These are phyloP conservation scores for Pituophis catenifer DNA, from an alignment of 2,113 vertebrate genomes.

Conservation along the genomic window DNA sequence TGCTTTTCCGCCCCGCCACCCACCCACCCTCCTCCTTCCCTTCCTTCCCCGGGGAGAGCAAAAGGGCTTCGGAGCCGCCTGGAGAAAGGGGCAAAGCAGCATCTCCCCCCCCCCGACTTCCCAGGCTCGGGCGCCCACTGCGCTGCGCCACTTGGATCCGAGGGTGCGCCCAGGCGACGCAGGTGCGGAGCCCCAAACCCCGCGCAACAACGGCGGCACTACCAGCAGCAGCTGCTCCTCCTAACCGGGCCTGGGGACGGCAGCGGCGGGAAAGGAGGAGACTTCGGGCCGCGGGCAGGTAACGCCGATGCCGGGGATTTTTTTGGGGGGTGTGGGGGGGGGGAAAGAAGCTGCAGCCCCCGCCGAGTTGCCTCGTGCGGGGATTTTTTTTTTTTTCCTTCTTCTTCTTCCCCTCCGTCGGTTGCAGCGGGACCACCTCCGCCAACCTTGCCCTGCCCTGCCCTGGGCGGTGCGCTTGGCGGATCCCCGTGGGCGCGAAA, in stretches of 20 bases:
- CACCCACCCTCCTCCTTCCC: not conserved
- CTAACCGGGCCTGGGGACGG: not conserved
- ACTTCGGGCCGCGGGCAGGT: not conserved
- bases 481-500: not conserved
- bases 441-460: too few species aligned
- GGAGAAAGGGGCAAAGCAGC: not conserved
- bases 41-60: conserved; percentile 10
- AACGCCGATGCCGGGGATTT: not conserved
- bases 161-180: conserved; percentile 23
- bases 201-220: not conserved
- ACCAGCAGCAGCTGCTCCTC: not conserved
- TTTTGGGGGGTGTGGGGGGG: too few species aligned
- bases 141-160: conserved; percentile 5
- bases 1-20: too few species aligned
- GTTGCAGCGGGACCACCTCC: not conserved
- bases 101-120: too few species aligned
- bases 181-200: not conserved
- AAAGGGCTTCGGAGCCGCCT: not conserved
- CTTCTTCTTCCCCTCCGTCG: not conserved
- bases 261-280: not conserved
- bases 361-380: too few species aligned
- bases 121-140: not conserved
- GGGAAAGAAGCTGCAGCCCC: too few species aligned
- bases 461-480: not conserved
- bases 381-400: too few species aligned